phyloP scores from a whole-genome alignment of 2,113 vertebrate genomes.

The Lepidothrix coronata region DNA sequence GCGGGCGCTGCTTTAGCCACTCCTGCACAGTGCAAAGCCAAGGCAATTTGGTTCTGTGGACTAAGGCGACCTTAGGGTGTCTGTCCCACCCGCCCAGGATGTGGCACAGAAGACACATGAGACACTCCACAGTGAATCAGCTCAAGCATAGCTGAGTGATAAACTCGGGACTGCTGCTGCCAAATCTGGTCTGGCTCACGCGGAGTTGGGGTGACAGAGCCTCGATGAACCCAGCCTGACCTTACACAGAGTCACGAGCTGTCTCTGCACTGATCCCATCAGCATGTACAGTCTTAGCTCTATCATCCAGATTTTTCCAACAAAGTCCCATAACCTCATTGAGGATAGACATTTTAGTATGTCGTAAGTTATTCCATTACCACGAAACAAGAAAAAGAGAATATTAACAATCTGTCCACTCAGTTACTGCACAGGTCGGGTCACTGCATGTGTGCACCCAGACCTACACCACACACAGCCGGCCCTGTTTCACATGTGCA shows the following conservation, averaged over 20 bases:
- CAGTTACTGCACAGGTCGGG: fast-evolving
- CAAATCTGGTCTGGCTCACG: not conserved
- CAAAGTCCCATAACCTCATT: not conserved
- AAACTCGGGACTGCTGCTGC: not conserved
- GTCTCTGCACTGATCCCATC: not conserved
- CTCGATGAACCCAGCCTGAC: not conserved
- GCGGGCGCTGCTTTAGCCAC: not conserved
- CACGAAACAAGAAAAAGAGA: not conserved
- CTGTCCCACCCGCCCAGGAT: not conserved
- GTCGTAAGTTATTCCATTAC: not conserved
- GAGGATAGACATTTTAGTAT: not conserved
- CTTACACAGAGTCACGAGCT: not conserved
- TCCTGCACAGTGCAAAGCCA: not conserved
- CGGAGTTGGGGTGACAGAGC: not conserved
- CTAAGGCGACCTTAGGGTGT: not conserved
- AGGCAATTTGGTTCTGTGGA: not conserved
- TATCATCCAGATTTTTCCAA: not conserved
- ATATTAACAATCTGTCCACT: fast-evolving
- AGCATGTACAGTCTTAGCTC: fast-evolving
- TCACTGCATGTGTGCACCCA: not conserved
- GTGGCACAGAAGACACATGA: not conserved
- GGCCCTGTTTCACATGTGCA: not conserved
- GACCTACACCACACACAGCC: not conserved
- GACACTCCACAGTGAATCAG: not conserved
- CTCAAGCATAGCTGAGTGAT: not conserved